Conservation (phyloP, 2,797 vertebrate genomes). For the Enteromius thamalakanensis region DNA sequence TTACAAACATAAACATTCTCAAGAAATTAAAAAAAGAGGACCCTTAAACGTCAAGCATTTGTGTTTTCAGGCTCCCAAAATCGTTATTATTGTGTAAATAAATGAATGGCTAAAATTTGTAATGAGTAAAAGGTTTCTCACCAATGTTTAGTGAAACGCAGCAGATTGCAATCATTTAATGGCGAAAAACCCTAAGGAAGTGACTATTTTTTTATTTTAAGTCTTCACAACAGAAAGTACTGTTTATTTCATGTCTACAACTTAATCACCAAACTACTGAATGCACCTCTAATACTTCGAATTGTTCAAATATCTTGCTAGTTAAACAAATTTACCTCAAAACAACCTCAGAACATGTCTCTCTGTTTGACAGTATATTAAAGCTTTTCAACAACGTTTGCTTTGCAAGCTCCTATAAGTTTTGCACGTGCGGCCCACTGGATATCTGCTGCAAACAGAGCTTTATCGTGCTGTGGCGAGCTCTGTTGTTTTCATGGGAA, state of each 20-base stretch:
- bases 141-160: neutral
- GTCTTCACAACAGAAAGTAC: neutral
- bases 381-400: constrained; percentile 2
- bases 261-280: neutral
- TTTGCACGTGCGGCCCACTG: neutral
- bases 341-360: constrained; percentile 1
- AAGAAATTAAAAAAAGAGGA: neutral
- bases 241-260: neutral
- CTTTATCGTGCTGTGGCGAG: constrained; percentile 6
- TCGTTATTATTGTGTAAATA: neutral
- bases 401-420: neutral
- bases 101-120: neutral
- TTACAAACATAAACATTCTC: neutral
- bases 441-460: constrained; percentile 14
- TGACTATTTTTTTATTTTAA: neutral
- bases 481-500: constrained; percentile 40
- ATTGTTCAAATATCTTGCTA: neutral
- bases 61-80: neutral
- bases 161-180: neutral
- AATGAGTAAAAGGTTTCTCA: neutral
- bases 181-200: neutral
- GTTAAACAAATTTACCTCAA: neutral
- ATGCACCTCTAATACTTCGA: neutral
- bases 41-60: neutral
- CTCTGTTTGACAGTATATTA: neutral